Base-by-base conservation (phyloP, 2,797 vertebrate species). In the Falco berigora region DNA sequence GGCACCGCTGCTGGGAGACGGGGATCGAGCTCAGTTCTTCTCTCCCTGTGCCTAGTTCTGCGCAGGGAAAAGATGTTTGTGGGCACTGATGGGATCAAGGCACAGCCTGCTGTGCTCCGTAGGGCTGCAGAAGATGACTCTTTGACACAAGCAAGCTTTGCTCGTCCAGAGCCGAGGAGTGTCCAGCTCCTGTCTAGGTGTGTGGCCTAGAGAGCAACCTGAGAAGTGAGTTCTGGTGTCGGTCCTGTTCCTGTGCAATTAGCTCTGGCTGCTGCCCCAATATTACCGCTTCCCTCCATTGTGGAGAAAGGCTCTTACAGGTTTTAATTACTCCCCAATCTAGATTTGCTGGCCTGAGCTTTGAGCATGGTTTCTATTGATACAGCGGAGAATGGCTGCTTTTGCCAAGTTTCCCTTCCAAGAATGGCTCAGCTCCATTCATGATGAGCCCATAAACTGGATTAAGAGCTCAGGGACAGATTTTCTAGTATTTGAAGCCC, bases 401-500 rank as follows among this genome's bases (percentile, higher is more conserved):
- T 78, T 78, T 32, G 81, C 85, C 91, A 72, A 86, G 30, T 64
- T 87, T 83, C 61, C 58, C 58, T 95, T 94, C 92, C 55, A 94
- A 81, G 91, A 86, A 94, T 68, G 87, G 72, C 87, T 92, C 44
- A 9, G 53, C 34, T 89, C 68, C 81, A n/a, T 64, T 93, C 2
- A 0, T 66, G 84, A 75, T 34, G 87, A 96, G 52, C 42, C 53
- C 82, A 32, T 42, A 77, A 91, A 83, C 58, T 68, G 58, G 78
- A 86, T 91, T 94, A 90, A 92, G 72, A 80, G 64, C 81, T 86
- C 88, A 92, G 59, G 59, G 40, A 52, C 59, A 68, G 93, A 79
- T 87, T 94, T 90, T 47, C 40, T 28, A 10, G 59, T 38, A 6
- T 89, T 77, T 91, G 56, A 79, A 93, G 80, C 63, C 46, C 59